Conservation (phyloP, 2,888 invertebrate species). For the Monoplex corrugatus region DNA sequence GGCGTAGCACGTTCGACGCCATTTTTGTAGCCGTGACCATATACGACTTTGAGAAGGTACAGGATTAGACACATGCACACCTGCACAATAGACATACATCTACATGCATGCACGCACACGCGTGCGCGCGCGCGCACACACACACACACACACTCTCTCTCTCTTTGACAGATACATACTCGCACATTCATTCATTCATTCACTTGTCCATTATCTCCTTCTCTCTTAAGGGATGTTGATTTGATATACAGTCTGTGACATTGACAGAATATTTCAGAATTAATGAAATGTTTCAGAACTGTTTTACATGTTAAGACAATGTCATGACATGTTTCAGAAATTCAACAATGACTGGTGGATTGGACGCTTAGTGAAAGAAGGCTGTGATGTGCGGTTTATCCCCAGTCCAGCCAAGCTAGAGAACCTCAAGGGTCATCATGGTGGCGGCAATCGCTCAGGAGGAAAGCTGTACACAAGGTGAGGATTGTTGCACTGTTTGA, state of each 20-base stretch:
- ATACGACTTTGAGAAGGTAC: too few relatives aligned
- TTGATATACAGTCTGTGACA: too few relatives aligned
- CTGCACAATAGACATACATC: too few relatives aligned
- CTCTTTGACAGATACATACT: not conserved
- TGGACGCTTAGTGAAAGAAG: conserved; percentile 98
- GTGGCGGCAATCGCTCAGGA: conserved; percentile 74
- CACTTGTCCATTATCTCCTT: not conserved
- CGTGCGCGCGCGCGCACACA: not conserved
- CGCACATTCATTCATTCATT: not conserved
- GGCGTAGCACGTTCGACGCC: too few relatives aligned
- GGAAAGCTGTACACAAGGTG: conserved; percentile 86
- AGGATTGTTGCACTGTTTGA: too few relatives aligned
- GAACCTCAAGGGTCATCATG: conserved; percentile 87
- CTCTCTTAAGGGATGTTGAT: too few relatives aligned
- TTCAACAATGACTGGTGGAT: conserved; percentile 99
- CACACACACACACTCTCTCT: not conserved
- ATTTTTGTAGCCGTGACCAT: too few relatives aligned
- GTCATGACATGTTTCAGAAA: conserved; percentile 85
- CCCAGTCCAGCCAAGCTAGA: conserved; percentile 99
- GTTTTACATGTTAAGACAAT: not conserved
- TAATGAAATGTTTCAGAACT: too few relatives aligned
- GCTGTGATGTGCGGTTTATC: conserved; percentile 99
- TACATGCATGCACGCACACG: too few relatives aligned
- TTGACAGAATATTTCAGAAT: too few relatives aligned
- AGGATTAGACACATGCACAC: too few relatives aligned